A percentile compares a stretch with the other conserved stretches of the same genome.
phyloP scores from a whole-genome alignment of 2,113 vertebrate genomes.

The Pleuronectes platessa region DNA sequence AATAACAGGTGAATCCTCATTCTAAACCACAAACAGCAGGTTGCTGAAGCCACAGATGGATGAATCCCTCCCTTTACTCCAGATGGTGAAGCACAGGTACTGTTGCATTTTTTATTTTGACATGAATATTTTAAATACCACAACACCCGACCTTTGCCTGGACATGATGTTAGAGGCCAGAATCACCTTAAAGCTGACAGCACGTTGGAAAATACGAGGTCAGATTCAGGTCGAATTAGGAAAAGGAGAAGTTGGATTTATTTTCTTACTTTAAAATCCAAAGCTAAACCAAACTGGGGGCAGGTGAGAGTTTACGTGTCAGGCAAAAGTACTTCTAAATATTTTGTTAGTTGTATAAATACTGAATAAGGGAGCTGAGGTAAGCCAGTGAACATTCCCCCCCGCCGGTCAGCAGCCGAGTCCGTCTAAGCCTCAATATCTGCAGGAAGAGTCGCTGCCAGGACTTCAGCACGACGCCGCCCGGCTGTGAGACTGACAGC shows the following conservation, averaged over 20 bases:
- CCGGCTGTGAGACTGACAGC: slow-evolving; percentile 11
- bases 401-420: neutral
- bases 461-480: neutral
- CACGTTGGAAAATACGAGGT: too few relatives aligned
- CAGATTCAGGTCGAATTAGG: too few relatives aligned
- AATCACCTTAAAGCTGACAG: neutral
- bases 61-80: neutral
- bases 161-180: neutral
- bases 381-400: neutral
- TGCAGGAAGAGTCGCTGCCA: neutral
- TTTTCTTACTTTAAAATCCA: neutral
- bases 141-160: neutral
- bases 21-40: neutral
- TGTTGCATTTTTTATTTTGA: neutral
- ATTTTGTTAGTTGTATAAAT: neutral
- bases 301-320: neutral
- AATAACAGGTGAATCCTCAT: too few relatives aligned
- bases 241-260: neutral
- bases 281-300: neutral
- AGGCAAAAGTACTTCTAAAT: neutral
- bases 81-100: neutral
- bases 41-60: neutral
- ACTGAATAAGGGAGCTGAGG: neutral
- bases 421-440: neutral
- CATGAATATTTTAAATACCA: neutral